These are phyloP conservation scores for Actinernus sp. DNA, from an alignment of 92 coral and sea anemone species.

Conservation along the genomic window DNA sequence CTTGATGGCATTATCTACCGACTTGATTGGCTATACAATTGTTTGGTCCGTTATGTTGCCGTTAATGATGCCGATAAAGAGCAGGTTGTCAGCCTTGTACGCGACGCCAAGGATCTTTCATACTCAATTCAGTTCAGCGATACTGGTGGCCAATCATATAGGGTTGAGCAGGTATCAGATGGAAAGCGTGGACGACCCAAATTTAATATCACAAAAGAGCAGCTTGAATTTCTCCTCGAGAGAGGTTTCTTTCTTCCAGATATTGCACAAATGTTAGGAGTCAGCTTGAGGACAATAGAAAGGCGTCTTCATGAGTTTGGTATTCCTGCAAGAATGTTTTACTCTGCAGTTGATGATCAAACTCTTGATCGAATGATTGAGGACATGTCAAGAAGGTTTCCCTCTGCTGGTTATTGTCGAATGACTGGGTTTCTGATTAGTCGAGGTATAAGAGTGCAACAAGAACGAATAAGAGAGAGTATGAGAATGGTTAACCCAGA, in stretches of 20 bases:
- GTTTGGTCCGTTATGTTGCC: conserved; percentile 25
- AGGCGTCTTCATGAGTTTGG: conserved; percentile 41
- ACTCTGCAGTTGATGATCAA: conserved; percentile 32
- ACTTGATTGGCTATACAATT: conserved; percentile 38
- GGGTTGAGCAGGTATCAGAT: conserved; percentile 25
- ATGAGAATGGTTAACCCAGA: conserved; percentile 52
- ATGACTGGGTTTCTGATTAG: conserved; percentile 47
- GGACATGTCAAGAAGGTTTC: conserved; percentile 24
- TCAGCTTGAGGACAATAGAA: conserved; percentile 47
- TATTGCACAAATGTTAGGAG: conserved; percentile 28
- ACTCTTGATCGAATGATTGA: conserved; percentile 37
- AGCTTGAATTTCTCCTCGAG: conserved; percentile 40
- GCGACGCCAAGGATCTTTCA: conserved; percentile 24
- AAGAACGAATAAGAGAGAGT: conserved; percentile 44
- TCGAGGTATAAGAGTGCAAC: conserved; percentile 49
- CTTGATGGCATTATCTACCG: conserved; percentile 11
- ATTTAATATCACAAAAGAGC: conserved; percentile 36
- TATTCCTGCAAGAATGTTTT: conserved; percentile 10
- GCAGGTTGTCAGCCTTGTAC: conserved; percentile 25
- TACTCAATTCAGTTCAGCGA: not conserved
- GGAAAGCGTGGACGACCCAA: conserved; percentile 60
- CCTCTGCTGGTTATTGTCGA: conserved; percentile 43
- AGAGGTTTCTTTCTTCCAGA: conserved; percentile 51
- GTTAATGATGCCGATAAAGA: conserved; percentile 5
- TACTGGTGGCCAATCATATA: conserved; percentile 14